phyloP scores from a whole-genome alignment of 2,113 vertebrate genomes.

The Lichenostomus cassidix region DNA sequence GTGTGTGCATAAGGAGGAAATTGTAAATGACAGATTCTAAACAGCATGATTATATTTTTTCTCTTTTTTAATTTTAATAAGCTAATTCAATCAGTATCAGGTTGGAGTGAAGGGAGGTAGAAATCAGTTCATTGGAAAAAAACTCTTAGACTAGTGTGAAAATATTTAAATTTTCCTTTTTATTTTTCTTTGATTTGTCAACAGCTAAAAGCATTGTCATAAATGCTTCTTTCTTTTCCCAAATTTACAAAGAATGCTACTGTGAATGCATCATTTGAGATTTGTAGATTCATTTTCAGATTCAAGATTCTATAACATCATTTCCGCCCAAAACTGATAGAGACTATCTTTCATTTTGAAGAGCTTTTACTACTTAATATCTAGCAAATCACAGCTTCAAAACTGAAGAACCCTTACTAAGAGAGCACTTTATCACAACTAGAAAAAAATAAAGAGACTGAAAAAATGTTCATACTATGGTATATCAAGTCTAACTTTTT shows the following conservation, averaged over 20 bases:
- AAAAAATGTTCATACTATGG: not conserved
- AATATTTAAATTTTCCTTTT: not conserved
- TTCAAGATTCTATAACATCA: not conserved
- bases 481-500: not conserved
- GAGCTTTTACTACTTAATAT: not conserved
- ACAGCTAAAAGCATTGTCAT: not conserved
- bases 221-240: not conserved
- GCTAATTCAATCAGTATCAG: not conserved
- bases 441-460: not conserved
- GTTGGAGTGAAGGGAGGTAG: not conserved
- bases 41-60: not conserved
- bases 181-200: not conserved
- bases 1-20: conserved; percentile 1
- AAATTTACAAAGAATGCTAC: not conserved
- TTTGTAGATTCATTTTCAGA: not conserved
- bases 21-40: conserved; percentile 39
- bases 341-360: not conserved
- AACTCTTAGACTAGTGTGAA: not conserved
- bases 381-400: not conserved
- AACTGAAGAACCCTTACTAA: not conserved
- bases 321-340: not conserved
- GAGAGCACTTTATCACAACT: not conserved
- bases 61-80: not conserved
- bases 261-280: not conserved
- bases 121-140: not conserved